phyloP scores from a whole-genome alignment of 37 sponge, comb jelly and placozoan species.

The Cladorhizidae sp. region DNA sequence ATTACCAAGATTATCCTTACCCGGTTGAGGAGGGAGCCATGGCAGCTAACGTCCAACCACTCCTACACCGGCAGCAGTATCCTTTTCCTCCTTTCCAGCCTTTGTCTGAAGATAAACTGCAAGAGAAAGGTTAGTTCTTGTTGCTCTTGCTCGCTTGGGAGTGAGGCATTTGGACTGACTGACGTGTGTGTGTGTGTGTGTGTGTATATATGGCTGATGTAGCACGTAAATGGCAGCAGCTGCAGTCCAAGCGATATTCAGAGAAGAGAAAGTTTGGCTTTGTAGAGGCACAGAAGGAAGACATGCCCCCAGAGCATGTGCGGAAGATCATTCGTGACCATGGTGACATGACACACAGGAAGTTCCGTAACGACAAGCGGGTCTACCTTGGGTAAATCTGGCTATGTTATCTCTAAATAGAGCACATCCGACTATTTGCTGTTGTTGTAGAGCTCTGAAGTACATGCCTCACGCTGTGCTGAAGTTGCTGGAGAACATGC shows the following conservation, averaged over 20 bases:
- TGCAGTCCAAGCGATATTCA: slow-evolving; percentile 95
- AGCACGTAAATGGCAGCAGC: slow-evolving; percentile 99
- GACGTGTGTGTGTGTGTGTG: too few species aligned
- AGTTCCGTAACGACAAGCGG: slow-evolving; percentile 99
- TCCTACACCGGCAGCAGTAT: slow-evolving; percentile 67
- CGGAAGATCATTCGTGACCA: slow-evolving; percentile 99
- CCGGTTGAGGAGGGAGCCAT: too few species aligned
- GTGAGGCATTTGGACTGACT: background rate
- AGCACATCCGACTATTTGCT: background rate
- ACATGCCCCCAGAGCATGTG: slow-evolving; percentile 99
- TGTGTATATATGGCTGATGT: background rate
- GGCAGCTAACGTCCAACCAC: slow-evolving; percentile 41
- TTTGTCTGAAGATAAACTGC: slow-evolving; percentile 81
- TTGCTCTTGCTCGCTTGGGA: background rate
- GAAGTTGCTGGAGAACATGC: slow-evolving; percentile 99
- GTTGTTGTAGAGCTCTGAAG: slow-evolving; percentile 84
- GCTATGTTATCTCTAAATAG: background rate
- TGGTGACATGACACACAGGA: slow-evolving; percentile 98
- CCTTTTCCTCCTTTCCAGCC: slow-evolving; percentile 61
- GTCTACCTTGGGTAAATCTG: slow-evolving; percentile 94
- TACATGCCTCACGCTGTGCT: slow-evolving; percentile 99
- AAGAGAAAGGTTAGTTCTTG: slow-evolving; percentile 79
- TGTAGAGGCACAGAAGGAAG: slow-evolving; percentile 99
- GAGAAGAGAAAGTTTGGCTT: slow-evolving; percentile 99
- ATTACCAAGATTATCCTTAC: too few species aligned